Conservation (phyloP, 2,113 vertebrate species). For the Copsychus sechellarum region DNA sequence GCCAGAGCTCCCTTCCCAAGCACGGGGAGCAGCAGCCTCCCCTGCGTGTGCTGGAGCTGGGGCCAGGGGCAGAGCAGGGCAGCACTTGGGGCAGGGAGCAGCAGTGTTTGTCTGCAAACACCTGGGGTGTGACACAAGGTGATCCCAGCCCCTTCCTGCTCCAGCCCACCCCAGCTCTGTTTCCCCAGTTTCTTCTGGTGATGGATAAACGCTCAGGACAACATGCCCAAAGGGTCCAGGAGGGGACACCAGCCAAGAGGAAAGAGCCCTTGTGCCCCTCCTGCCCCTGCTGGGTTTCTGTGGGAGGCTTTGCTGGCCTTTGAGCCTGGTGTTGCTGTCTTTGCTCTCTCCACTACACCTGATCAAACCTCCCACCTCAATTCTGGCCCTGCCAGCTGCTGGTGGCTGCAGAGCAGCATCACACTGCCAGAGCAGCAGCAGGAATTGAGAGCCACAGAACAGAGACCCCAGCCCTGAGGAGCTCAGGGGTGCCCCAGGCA, state of each 20-base stretch:
- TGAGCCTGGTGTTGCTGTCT: neutral
- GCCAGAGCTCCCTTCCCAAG: neutral
- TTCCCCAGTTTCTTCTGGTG: neutral
- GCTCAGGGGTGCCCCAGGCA: neutral
- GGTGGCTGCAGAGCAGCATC: neutral
- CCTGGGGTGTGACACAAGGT: neutral
- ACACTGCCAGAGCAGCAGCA: neutral
- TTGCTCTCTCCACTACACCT: neutral
- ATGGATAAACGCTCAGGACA: neutral
- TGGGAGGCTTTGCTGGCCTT: neutral
- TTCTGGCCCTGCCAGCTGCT: neutral
- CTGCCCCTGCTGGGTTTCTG: neutral
- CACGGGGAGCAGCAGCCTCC: neutral
- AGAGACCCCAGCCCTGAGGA: neutral
- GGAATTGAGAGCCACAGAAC: neutral
- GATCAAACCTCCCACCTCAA: neutral
- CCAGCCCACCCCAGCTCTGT: neutral
- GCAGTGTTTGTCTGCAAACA: slow-evolving; percentile 23
- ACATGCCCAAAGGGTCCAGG: neutral
- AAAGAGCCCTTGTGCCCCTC: neutral
- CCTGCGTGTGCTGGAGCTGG: neutral
- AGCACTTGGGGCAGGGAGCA: neutral
- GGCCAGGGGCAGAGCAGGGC: neutral
- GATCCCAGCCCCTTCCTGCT: neutral
- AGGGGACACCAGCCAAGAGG: neutral